Percentiles rank a stretch among this genome's conserved stretches.
phyloP scores from a whole-genome alignment of 2,797 vertebrate genomes.

The Orestias chungarensis region DNA sequence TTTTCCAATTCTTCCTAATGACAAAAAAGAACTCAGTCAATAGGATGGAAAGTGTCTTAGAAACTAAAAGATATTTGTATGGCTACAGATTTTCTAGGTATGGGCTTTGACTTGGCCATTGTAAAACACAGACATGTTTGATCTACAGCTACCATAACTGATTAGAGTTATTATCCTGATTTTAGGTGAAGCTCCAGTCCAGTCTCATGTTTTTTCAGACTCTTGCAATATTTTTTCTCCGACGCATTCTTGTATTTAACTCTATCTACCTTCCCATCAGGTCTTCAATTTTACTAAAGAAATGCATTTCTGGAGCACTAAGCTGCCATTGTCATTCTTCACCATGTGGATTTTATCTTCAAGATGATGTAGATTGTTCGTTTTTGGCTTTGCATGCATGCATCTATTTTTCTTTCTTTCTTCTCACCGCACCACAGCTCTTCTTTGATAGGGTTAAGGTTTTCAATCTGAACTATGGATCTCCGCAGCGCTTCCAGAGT shows the following conservation, averaged over 20 bases:
- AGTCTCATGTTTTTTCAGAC: not conserved
- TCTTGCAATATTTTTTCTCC: not conserved
- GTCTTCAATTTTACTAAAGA: not conserved
- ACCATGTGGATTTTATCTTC: not conserved
- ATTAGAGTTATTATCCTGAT: not conserved
- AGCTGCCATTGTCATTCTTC: not conserved
- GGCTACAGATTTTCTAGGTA: not conserved
- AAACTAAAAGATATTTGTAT: not conserved
- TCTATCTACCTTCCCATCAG: not conserved
- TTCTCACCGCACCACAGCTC: not conserved
- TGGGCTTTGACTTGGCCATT: not conserved
- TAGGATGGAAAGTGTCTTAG: not conserved
- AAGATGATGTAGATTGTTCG: not conserved
- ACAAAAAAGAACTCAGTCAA: not conserved
- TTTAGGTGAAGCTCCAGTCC: not conserved
- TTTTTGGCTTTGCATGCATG: not conserved
- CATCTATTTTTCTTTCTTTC: not conserved
- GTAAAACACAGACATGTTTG: not conserved
- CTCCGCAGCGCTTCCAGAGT: not conserved
- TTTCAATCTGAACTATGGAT: not conserved
- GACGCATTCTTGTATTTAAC: not conserved
- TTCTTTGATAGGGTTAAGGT: not conserved
- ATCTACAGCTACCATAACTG: not conserved
- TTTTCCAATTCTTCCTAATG: not conserved
- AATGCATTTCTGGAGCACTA: not conserved